A percentile compares a stretch with the other conserved stretches of the same genome.
These are phyloP conservation scores for Orchesella flavescens DNA, from an alignment of 2,888 invertebrate genomes.

Conservation along the genomic window DNA sequence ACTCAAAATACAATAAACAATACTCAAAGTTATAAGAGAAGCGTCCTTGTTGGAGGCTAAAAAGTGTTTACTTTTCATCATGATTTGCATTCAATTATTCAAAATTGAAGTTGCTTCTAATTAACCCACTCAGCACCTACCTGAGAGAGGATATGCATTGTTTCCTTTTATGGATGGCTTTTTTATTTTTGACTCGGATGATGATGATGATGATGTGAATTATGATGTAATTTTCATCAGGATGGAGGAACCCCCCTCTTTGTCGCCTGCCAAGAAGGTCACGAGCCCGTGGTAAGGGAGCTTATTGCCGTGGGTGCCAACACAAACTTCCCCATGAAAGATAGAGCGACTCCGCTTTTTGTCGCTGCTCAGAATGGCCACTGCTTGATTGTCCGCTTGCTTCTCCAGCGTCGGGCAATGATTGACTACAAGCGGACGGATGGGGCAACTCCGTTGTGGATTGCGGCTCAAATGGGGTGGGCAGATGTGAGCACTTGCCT, in stretches of 20 bases:
- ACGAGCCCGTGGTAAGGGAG: constrained; percentile 89
- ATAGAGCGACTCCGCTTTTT: constrained; percentile 92
- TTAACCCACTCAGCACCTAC: not conserved
- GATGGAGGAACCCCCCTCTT: constrained; percentile 97
- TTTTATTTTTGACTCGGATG: too few relatives aligned
- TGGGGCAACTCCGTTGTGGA: constrained; percentile 93
- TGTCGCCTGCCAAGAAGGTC: constrained; percentile 93
- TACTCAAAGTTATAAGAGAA: not conserved
- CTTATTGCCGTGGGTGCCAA: constrained; percentile 87
- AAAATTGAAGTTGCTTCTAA: not conserved
- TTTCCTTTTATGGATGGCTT: not conserved
- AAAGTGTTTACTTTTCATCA: not conserved
- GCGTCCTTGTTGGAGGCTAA: constrained; percentile 23
- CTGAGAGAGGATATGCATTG: not conserved
- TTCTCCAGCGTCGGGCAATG: constrained; percentile 83
- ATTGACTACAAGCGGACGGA: constrained; percentile 85
- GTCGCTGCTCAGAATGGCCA: constrained; percentile 96
- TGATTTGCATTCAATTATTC: constrained; percentile 12
- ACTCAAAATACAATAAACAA: not conserved
- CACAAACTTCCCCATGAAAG: constrained; percentile 89
- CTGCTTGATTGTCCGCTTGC: constrained; percentile 82
- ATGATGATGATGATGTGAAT: not conserved
- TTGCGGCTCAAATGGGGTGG: constrained; percentile 96
- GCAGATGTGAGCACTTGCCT: constrained; percentile 85
- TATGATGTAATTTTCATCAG: constrained; percentile 77